A percentile compares a stretch with the other conserved stretches of the same genome.
phyloP scores from a whole-genome alignment of 2,797 vertebrate species.

The Liparis tanakae region DNA sequence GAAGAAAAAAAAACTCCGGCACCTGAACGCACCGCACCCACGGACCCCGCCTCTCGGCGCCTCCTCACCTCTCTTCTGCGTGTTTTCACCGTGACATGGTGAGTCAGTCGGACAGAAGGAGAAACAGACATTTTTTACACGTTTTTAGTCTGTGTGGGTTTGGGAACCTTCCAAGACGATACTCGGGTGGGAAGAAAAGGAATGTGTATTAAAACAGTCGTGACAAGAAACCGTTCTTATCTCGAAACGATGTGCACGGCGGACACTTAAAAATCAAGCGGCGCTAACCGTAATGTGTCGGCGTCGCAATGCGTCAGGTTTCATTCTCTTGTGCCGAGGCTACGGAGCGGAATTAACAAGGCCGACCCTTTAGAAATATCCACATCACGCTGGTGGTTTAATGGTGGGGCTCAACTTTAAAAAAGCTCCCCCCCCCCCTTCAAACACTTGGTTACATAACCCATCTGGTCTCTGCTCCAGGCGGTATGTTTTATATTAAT shows the following conservation, averaged over 20 bases:
- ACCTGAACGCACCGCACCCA: not conserved
- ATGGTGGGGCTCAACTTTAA: slow-evolving; percentile 34
- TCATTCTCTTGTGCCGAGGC: slow-evolving; percentile 10
- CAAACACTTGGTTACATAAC: slow-evolving; percentile 43
- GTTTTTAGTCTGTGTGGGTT: slow-evolving; percentile 23
- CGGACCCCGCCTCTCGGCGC: slow-evolving; percentile 20
- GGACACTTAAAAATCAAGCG: not conserved
- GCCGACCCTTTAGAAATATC: slow-evolving; percentile 36
- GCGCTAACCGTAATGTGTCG: not conserved
- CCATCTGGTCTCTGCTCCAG: slow-evolving; percentile 53
- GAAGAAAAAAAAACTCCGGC: not conserved
- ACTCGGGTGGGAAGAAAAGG: too few relatives aligned
- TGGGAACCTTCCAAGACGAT: slow-evolving; percentile 27
- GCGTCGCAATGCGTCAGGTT: slow-evolving; percentile 3
- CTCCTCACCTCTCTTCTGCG: slow-evolving; percentile 1
- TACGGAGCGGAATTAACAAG: slow-evolving; percentile 30
- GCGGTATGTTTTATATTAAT: slow-evolving; percentile 50
- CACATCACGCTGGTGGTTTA: slow-evolving; percentile 42
- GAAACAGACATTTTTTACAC: slow-evolving; percentile 48
- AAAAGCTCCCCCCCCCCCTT: slow-evolving; percentile 17
- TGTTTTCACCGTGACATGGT: slow-evolving; percentile 36
- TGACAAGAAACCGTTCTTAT: slow-evolving; percentile 14
- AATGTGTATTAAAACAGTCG: slow-evolving; percentile 20
- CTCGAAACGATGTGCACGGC: not conserved
- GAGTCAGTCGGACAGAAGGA: slow-evolving; percentile 44